phyloP scores from a whole-genome alignment of 1,140 invertebrate genomes.

The Cataglyphis hispanica region DNA sequence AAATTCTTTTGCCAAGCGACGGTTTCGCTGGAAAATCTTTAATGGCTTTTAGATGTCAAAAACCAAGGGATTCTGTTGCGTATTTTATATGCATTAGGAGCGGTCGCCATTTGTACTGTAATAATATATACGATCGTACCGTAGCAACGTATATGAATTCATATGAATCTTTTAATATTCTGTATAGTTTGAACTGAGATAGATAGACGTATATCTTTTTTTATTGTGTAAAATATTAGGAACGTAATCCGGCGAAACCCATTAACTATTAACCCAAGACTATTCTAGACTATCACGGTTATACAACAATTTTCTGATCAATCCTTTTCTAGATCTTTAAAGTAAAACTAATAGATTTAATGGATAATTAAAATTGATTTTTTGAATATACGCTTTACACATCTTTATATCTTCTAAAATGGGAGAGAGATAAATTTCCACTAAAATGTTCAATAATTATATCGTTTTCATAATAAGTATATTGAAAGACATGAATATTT shows the following conservation, averaged over 20 bases:
- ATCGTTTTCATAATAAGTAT: background rate
- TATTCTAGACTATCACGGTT: background rate
- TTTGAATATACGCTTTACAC: background rate
- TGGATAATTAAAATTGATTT: background rate
- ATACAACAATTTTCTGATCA: background rate
- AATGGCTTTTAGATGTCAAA: slow-evolving; percentile 52
- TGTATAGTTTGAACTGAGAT: background rate
- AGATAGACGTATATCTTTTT: slow-evolving; percentile 4
- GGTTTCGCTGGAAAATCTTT: slow-evolving; percentile 48
- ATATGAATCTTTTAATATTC: slow-evolving; percentile 24
- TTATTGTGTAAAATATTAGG: background rate
- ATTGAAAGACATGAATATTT: background rate
- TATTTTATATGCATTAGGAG: slow-evolving; percentile 53
- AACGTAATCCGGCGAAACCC: slow-evolving; percentile 46
- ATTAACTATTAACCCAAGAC: slow-evolving; percentile 27
- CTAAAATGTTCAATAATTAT: background rate
- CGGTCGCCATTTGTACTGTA: background rate
- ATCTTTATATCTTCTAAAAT: background rate
- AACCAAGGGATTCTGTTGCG: slow-evolving; percentile 10
- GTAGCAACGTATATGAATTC: background rate
- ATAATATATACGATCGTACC: background rate
- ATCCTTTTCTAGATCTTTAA: background rate
- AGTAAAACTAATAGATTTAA: background rate
- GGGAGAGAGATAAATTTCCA: background rate
- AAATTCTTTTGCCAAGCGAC: slow-evolving; percentile 55